Evolutionary conservation across 64 coral and sea anemone species (phyloP), one percentile per base, ranked within the genome.

Genomic region (Acropora tenuis): DNA sequence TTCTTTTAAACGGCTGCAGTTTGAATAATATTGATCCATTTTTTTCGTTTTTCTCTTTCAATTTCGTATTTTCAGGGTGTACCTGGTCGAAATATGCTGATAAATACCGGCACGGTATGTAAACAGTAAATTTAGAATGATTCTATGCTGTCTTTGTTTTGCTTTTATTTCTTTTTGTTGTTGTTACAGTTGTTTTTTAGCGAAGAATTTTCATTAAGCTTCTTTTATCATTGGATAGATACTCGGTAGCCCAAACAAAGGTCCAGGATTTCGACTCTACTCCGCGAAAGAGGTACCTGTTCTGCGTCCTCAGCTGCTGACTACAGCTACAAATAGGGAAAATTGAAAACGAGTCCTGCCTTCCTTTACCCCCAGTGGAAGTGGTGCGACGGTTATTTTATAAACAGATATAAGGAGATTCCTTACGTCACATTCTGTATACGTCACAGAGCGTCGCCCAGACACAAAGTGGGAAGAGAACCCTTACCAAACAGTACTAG

Each of bases 221-320:
- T n/a, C 6, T 6, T 46, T 47, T 71, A 3, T 68, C 18, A 20
- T 69, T 69, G 45, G 48, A 20, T 85, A 85, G 82, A 48, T 41
- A 10, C 49, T 48, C 42, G 61, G 44, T 48, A 47, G 47, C 46
- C 63, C 69, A 85, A 85, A 72, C 45, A 85, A 85, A 85, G 82
- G 82, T 30, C 82, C 82, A 71, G 82, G 82, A 85, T 73, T 85
- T n/a, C 69, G 82, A 85, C 82, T 85, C 61, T 85, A 85, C 63
- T 71, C 82, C 16, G 49, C 65, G 18, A n/a, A 85, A 69, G 82
- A 85, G 82, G 82, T 85, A 85, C 1, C 19, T 63, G 2, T 46
- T 67, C 65, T 67, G 1, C 2, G 4, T 48, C 40, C 3, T 20
- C 3, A 30, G 10, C 52, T 55, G 9, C 9, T 30, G 30, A 30